A percentile compares a stretch with the other conserved stretches of the same genome.
Conservation (phyloP, 1,140 invertebrate species). For the Drosophila cardini region DNA sequence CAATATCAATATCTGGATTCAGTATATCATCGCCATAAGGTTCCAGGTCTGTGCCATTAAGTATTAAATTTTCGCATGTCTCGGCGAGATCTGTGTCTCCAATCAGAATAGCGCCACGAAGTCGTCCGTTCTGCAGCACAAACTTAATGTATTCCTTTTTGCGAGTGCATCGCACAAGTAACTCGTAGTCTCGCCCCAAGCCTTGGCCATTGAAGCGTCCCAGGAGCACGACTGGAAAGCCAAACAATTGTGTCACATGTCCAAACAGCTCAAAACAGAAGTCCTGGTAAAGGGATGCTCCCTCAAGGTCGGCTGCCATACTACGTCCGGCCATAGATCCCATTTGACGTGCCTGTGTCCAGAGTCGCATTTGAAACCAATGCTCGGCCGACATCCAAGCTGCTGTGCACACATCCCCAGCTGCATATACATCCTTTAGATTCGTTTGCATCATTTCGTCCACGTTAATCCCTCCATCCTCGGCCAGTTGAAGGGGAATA, state of each 20-base stretch:
- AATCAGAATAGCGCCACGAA: constrained; percentile 97
- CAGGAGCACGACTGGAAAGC: constrained; percentile 96
- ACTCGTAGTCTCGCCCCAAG: constrained; percentile 93
- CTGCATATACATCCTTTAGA: constrained; percentile 93
- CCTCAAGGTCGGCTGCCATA: constrained; percentile 89
- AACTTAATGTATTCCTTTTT: constrained; percentile 96
- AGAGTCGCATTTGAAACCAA: constrained; percentile 98
- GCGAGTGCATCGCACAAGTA: constrained; percentile 94
- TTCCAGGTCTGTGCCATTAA: constrained; percentile 96
- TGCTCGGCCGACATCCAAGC: constrained; percentile 91
- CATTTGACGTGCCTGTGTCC: constrained; percentile 99
- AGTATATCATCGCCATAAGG: constrained; percentile 96
- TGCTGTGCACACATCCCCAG: constrained; percentile 96
- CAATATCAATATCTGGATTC: constrained; percentile 98
- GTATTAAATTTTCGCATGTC: constrained; percentile 98
- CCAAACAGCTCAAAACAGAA: constrained; percentile 99
- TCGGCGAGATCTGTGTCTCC: constrained; percentile 99
- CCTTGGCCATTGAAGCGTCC: constrained; percentile 98
- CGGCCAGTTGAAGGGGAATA: constrained; percentile 86
- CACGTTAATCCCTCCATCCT: constrained; percentile 92
- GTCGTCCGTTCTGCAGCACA: constrained; percentile 92
- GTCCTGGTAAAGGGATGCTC: constrained; percentile 91
- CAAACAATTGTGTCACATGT: constrained; percentile 98
- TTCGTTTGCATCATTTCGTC: constrained; percentile 95
- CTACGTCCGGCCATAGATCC: constrained; percentile 96